Percentiles rank a stretch among this genome's conserved stretches.
Evolutionary conservation across 1,140 invertebrate species (phyloP).

Genomic region (Bombus superbus): DNA sequence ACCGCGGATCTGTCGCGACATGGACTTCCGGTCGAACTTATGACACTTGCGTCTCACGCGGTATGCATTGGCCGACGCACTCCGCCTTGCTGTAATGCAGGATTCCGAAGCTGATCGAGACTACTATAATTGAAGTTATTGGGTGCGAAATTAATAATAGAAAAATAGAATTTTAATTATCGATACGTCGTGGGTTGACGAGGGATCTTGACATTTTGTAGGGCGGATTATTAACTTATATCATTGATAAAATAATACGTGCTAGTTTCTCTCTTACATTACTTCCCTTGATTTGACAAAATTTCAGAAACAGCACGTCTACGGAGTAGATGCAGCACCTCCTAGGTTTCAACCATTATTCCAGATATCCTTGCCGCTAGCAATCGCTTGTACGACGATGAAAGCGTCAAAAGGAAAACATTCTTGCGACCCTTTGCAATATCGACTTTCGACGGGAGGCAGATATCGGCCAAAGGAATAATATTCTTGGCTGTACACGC

Average conservation of each 20-base stretch:
- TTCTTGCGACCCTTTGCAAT: slow-evolving; percentile 9
- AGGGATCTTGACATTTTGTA: no score
- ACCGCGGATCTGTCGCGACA: slow-evolving; percentile 63
- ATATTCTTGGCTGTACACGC: slow-evolving; percentile 51
- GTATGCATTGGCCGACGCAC: background rate
- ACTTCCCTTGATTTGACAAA: no score
- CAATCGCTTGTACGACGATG: background rate
- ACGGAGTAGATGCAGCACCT: no score
- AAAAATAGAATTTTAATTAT: no score
- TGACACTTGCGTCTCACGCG: background rate
- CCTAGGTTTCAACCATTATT: no score
- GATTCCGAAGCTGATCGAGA: background rate
- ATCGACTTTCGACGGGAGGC: slow-evolving; percentile 36
- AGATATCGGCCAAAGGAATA: slow-evolving; percentile 56
- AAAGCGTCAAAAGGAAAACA: slow-evolving; percentile 13
- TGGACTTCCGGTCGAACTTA: slow-evolving; percentile 58
- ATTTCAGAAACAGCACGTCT: no score
- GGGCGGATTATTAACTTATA: no score
- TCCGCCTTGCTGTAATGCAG: background rate
- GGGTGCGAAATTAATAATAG: no score
- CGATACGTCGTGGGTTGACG: no score
- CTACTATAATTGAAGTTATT: background rate
- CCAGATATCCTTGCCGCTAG: background rate
- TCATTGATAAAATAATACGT: no score
- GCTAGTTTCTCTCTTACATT: no score